Percentiles rank a stretch among this genome's conserved stretches.
Conservation (phyloP, 1,140 invertebrate species). For the Bombus confusus region DNA sequence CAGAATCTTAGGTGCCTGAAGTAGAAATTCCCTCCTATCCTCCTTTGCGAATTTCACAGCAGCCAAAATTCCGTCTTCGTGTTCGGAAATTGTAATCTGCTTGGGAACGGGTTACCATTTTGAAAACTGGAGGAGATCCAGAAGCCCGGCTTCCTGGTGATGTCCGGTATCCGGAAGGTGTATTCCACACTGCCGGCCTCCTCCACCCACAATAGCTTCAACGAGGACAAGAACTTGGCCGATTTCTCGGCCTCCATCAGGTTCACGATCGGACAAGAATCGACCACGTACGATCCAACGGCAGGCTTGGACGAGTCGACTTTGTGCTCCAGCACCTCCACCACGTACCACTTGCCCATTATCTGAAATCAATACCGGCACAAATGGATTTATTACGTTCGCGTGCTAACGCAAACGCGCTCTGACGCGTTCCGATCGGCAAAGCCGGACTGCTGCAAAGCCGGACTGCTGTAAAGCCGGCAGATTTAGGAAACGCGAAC, state of each 20-base stretch:
- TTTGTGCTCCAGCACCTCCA: constrained; percentile 72
- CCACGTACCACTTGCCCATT: constrained; percentile 77
- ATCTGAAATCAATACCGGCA: constrained; percentile 67
- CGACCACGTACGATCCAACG: constrained; percentile 44
- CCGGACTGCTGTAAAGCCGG: not conserved
- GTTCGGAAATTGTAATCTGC: too few relatives aligned
- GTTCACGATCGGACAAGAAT: constrained; percentile 68
- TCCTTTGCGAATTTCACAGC: too few relatives aligned
- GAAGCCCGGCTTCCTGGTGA: constrained; percentile 56
- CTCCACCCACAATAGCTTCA: constrained; percentile 71
- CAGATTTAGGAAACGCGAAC: not conserved
- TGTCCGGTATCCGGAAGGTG: constrained; percentile 65
- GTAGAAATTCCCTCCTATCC: too few relatives aligned
- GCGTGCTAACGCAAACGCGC: constrained; percentile 8
- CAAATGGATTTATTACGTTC: constrained; percentile 42
- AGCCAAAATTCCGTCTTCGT: too few relatives aligned
- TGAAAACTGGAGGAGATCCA: constrained; percentile 61
- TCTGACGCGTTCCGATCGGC: constrained; percentile 16
- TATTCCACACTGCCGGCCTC: constrained; percentile 69
- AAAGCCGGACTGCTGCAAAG: not conserved
- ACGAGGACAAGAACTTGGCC: constrained; percentile 24
- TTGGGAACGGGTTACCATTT: constrained; percentile 58
- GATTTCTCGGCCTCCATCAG: constrained; percentile 39
- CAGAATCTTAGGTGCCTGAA: too few relatives aligned
- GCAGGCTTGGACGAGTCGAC: constrained; percentile 43